Conservation (phyloP, 2,797 vertebrate species). For the Chloroceryle amazona region DNA sequence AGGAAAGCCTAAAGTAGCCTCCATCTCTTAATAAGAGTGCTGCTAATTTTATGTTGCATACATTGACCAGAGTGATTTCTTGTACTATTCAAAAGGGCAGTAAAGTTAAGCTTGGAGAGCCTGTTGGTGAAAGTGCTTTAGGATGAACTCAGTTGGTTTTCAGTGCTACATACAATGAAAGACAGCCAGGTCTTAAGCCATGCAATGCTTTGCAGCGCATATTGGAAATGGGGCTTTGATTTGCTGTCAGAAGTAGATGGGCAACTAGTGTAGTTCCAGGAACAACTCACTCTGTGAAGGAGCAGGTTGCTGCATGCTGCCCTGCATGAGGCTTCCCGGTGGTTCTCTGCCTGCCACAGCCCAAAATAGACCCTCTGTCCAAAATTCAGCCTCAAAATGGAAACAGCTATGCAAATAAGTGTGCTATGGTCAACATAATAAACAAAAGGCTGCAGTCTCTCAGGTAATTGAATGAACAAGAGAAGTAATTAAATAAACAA, state of each 20-base stretch:
- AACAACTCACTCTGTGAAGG: not conserved
- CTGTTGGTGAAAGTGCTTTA: not conserved
- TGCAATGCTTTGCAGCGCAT: not conserved
- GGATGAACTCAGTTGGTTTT: not conserved
- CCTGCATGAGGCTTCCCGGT: not conserved
- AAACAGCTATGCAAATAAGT: constrained; percentile 47
- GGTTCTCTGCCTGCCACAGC: not conserved
- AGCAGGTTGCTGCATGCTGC: constrained; percentile 11
- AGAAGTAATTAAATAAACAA: constrained; percentile 53
- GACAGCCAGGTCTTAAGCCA: not conserved
- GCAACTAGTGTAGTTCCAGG: not conserved
- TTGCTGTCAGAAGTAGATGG: constrained; percentile 16
- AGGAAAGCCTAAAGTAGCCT: not conserved
- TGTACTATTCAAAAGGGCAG: not conserved
- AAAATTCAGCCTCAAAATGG: constrained; percentile 8
- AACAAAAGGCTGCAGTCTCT: constrained; percentile 35
- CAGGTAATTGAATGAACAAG: constrained; percentile 40
- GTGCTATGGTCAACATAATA: not conserved
- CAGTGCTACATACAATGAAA: not conserved
- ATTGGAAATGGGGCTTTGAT: not conserved
- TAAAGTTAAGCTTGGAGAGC: not conserved
- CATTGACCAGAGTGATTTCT: not conserved
- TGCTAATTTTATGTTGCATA: not conserved
- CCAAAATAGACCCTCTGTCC: not conserved
- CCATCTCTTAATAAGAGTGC: not conserved